Conservation (phyloP, 2,113 vertebrate genomes). For the Charadrius vociferus region DNA sequence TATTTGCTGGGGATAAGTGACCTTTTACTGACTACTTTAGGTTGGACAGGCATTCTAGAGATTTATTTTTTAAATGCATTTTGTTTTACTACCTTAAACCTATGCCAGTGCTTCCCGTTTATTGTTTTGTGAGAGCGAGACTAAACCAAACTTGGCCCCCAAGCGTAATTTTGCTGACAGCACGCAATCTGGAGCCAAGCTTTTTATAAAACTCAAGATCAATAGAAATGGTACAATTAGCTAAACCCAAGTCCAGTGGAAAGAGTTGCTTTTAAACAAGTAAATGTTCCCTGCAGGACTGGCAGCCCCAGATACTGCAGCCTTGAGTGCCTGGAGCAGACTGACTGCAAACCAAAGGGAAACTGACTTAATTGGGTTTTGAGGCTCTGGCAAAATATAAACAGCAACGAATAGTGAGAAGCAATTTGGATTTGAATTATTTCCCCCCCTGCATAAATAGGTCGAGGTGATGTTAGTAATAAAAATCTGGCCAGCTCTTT, state of each 20-base stretch:
- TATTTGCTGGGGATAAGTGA: background rate
- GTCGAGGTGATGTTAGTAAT: background rate
- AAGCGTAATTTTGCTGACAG: background rate
- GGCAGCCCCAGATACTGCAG: background rate
- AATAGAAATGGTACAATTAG: background rate
- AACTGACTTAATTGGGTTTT: background rate
- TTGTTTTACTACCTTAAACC: background rate
- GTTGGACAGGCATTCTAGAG: background rate
- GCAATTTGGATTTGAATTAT: background rate
- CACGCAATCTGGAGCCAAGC: background rate
- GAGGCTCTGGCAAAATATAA: background rate
- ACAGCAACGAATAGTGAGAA: background rate
- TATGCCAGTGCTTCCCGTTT: background rate
- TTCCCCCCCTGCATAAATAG: background rate
- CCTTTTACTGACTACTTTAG: background rate
- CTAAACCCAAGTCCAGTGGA: background rate
- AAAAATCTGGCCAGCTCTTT: background rate
- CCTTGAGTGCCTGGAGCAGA: background rate
- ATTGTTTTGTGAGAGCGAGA: background rate
- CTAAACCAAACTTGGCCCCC: background rate
- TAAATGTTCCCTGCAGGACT: background rate
- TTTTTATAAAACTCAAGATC: background rate
- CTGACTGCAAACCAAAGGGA: background rate
- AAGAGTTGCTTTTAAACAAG: background rate
- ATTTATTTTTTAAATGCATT: background rate